Evolutionary conservation across 2,888 invertebrate species (phyloP).

Genomic region (Agonum fuliginosum): DNA sequence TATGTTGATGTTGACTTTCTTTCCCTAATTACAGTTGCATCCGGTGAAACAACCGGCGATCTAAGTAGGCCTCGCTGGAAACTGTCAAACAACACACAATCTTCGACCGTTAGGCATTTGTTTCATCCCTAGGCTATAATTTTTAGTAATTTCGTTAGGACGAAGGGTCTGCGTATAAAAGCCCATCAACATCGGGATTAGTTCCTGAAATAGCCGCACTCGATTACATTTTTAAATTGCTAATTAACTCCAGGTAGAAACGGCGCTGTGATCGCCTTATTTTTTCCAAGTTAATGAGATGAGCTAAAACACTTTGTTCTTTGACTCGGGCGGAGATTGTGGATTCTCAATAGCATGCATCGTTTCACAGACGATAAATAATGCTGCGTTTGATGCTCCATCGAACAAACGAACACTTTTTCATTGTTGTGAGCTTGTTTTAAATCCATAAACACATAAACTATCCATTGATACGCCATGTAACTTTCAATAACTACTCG

Average conservation of each 20-base stretch:
- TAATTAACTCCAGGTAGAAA: slow-evolving; percentile 55
- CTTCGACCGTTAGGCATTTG: background rate
- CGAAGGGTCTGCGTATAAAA: slow-evolving; percentile 26
- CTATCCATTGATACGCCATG: slow-evolving; percentile 15
- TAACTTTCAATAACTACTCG: background rate
- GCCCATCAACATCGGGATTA: slow-evolving; percentile 49
- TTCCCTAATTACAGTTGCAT: slow-evolving; percentile 5
- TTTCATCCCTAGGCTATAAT: slow-evolving; percentile 25
- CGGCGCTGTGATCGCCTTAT: slow-evolving; percentile 1
- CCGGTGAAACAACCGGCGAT: slow-evolving; percentile 12
- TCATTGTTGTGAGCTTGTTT: background rate
- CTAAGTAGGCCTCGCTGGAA: no score
- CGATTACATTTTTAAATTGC: slow-evolving; percentile 56
- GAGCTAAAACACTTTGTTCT: slow-evolving; percentile 48
- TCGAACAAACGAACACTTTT: slow-evolving; percentile 19
- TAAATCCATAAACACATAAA: slow-evolving; percentile 16
- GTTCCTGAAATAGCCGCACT: slow-evolving; percentile 47
- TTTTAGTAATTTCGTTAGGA: slow-evolving; percentile 42
- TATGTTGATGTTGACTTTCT: background rate
- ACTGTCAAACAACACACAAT: background rate
- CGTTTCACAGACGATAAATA: slow-evolving; percentile 34
- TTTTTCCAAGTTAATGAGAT: slow-evolving; percentile 43
- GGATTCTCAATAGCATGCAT: slow-evolving; percentile 43
- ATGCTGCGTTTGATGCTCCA: slow-evolving; percentile 25
- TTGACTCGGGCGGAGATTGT: background rate